Evolutionary conservation across 2,113 vertebrate species (phyloP).

Genomic region (zebrafish (Danio rerio)): DNA sequence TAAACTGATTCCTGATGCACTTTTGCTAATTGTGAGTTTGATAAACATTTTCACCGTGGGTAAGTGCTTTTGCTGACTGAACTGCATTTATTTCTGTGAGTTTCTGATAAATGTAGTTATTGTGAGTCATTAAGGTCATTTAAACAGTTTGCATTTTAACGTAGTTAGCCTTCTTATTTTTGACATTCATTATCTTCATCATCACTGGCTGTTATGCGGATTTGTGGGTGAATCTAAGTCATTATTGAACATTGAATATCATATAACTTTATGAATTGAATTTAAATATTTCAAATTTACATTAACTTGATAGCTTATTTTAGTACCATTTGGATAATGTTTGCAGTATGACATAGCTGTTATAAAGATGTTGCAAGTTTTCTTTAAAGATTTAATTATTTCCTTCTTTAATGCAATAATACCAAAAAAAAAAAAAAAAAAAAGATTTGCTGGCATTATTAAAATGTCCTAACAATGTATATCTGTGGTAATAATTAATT

Average conservation of each 20-base stretch:
- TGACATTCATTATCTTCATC: not conserved
- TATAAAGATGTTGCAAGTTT: not conserved
- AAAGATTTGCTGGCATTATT: no score
- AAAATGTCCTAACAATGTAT: no score
- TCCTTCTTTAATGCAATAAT: not conserved
- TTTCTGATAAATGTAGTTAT: not conserved
- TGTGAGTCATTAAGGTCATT: not conserved
- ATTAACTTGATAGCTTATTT: no score
- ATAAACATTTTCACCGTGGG: constrained; percentile 12
- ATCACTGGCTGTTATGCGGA: not conserved
- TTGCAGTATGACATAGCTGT: not conserved
- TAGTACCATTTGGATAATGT: not conserved
- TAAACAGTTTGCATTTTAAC: not conserved
- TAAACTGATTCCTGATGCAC: not conserved
- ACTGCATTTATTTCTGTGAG: not conserved
- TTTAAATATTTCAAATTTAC: no score
- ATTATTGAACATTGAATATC: no score
- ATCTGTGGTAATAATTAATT: no score
- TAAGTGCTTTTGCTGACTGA: constrained; percentile 1
- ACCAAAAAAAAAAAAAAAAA: not conserved
- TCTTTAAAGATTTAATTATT: not conserved
- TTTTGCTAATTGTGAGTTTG: constrained; percentile 33
- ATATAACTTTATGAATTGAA: no score
- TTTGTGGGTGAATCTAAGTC: not conserved
- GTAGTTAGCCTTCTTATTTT: not conserved